A percentile compares a stretch with the other conserved stretches of the same genome.
phyloP scores from a whole-genome alignment of 2,888 invertebrate species.

The Auanema sp. region DNA sequence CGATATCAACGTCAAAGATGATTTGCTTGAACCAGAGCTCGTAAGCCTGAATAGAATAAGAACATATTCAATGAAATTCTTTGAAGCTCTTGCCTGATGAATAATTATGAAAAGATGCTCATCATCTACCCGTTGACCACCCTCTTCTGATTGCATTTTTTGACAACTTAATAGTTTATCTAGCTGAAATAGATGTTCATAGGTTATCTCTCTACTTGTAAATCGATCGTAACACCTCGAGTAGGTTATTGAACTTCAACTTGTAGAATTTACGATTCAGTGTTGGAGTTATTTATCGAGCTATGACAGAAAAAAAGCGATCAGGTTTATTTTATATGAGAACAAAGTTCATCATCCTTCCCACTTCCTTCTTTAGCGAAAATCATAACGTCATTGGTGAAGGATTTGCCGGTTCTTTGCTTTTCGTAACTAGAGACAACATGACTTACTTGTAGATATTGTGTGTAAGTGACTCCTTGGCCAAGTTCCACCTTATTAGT shows the following conservation, averaged over 20 bases:
- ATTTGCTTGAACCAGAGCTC: constrained; percentile 99
- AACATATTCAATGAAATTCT: not conserved
- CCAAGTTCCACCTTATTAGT: constrained; percentile 57
- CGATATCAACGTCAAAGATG: constrained; percentile 91
- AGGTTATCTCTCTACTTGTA: not conserved
- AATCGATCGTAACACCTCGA: no score
- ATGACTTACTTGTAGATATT: constrained; percentile 75
- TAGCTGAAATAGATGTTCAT: constrained; percentile 67
- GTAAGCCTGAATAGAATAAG: constrained; percentile 74
- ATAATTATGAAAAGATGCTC: constrained; percentile 48
- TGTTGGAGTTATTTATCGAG: no score
- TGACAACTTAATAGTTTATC: constrained; percentile 84
- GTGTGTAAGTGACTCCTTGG: constrained; percentile 81
- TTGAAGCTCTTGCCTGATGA: constrained; percentile 28
- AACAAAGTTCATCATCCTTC: no score
- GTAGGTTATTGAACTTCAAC: no score
- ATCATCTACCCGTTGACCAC: constrained; percentile 45
- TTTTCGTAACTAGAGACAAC: no score
- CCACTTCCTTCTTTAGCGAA: no score
- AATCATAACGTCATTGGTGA: no score
- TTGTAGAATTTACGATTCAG: no score
- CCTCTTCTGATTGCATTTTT: constrained; percentile 77
- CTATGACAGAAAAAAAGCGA: no score
- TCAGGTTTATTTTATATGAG: no score
- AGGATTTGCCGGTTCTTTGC: no score